Conservation (phyloP, 2,113 vertebrate genomes). For the Edolisoma coerulescens region DNA sequence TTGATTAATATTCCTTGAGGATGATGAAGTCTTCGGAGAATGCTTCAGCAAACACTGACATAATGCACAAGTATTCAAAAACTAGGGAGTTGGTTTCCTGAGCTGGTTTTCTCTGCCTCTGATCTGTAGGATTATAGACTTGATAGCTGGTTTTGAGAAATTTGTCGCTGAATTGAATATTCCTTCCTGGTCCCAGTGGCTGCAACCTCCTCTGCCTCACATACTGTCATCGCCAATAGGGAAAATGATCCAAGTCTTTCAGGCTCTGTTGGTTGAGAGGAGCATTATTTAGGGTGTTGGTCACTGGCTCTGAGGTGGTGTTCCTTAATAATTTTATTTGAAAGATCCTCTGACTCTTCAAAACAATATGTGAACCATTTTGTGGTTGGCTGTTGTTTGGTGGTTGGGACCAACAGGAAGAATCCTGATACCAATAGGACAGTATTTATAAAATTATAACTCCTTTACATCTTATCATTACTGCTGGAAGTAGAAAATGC, state of each 20-base stretch:
- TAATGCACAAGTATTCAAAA: neutral
- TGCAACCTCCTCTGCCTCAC: neutral
- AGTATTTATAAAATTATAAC: neutral
- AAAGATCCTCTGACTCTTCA: neutral
- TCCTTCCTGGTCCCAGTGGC: neutral
- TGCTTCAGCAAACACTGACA: neutral
- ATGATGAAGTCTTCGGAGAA: neutral
- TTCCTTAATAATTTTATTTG: neutral
- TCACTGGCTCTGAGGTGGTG: neutral
- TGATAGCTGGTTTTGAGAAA: neutral
- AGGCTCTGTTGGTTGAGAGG: neutral
- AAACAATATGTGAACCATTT: neutral
- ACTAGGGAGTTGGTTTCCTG: neutral
- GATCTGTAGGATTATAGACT: neutral
- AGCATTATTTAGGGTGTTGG: neutral
- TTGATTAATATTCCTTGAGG: neutral
- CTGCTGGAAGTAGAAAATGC: neutral
- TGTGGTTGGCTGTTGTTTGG: neutral
- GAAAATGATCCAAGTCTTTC: neutral
- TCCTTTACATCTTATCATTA: neutral
- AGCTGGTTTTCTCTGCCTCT: neutral
- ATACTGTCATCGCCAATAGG: neutral
- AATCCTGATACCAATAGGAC: neutral
- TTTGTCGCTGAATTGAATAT: neutral
- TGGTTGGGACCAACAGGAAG: neutral